Conservation (phyloP, 2,797 vertebrate species). For the Potorous gilbertii region DNA sequence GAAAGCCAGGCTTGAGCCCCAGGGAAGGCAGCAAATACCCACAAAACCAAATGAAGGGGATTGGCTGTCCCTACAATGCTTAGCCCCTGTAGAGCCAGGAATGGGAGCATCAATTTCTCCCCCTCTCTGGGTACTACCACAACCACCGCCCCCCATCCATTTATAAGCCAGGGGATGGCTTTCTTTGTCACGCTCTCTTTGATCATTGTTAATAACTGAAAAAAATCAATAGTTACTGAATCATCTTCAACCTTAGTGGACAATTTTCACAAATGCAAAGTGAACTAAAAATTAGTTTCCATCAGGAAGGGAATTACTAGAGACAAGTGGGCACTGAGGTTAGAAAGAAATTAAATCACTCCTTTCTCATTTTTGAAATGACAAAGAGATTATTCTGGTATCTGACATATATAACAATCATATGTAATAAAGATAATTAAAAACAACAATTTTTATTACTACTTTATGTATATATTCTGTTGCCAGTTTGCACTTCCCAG, state of each 20-base stretch:
- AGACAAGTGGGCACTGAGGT: not conserved
- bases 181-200: not conserved
- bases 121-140: not conserved
- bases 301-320: not conserved
- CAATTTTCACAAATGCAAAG: not conserved
- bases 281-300: not conserved
- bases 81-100: not conserved
- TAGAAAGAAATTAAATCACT: not conserved
- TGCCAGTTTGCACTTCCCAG: not conserved
- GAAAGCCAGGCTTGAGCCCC: not conserved
- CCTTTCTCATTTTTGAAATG: not conserved
- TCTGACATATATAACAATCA: not conserved
- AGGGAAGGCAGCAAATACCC: not conserved
- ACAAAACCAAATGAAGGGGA: not conserved
- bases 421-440: not conserved
- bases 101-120: not conserved
- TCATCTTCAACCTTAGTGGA: fast-evolving
- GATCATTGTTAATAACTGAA: not conserved
- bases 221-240: not conserved
- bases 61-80: not conserved
- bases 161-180: not conserved
- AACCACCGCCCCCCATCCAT: not conserved
- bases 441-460: not conserved
- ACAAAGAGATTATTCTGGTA: not conserved
- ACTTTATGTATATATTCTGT: not conserved